Percentiles rank a stretch among this genome's conserved stretches.
Evolutionary conservation across 2,888 invertebrate genomes (phyloP).

Genomic region (Biston betularia): DNA sequence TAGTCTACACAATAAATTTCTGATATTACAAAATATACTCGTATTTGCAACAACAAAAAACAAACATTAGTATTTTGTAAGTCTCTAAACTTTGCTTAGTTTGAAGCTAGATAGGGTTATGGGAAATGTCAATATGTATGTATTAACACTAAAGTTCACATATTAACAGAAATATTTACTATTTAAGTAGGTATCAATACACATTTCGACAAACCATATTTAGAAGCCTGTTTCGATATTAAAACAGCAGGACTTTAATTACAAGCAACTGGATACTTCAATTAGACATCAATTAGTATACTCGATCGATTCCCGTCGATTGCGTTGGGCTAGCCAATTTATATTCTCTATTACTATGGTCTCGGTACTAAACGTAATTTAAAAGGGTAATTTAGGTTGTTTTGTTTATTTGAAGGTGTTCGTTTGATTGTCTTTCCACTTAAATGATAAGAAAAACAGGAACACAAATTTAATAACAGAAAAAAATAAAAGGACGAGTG

Average conservation of each 20-base stretch:
- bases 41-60: no score
- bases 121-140: no score
- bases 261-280: conserved; percentile 19
- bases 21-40: no score
- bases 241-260: conserved; percentile 15
- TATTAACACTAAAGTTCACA: no score
- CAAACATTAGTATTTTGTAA: no score
- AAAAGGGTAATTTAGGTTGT: not conserved
- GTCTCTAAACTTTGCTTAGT: no score
- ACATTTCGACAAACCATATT: not conserved
- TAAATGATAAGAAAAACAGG: not conserved
- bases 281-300: conserved; percentile 26
- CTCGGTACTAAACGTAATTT: not conserved
- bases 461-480: not conserved
- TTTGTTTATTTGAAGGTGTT: conserved; percentile 1
- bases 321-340: conserved; percentile 17
- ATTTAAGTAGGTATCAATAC: not conserved
- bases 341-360: conserved; percentile 1
- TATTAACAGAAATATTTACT: no score
- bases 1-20: no score
- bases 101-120: no score
- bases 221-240: conserved; percentile 1
- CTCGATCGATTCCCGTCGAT: conserved; percentile 13
- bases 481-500: no score
- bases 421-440: not conserved